Percentiles rank a stretch among this genome's conserved stretches.
These are phyloP conservation scores for Epicampocera succincta DNA, from an alignment of 2,888 invertebrate species.

Conservation along the genomic window DNA sequence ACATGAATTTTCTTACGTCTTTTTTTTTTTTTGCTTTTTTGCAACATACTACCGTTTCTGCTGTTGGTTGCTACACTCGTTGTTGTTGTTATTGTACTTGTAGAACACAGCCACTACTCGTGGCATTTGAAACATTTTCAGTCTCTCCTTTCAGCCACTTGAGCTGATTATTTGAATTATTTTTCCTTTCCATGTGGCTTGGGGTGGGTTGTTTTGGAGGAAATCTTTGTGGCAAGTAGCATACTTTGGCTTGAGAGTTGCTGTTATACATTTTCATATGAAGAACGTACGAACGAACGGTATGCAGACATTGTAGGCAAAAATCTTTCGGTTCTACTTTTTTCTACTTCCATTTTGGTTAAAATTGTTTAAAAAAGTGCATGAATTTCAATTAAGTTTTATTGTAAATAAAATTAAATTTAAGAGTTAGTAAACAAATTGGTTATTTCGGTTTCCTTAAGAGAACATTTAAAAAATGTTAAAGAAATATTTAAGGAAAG, in stretches of 20 bases:
- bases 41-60: slow-evolving; percentile 27
- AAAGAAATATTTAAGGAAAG: not conserved
- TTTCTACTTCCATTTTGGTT: slow-evolving; percentile 41
- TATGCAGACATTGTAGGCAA: slow-evolving; percentile 68
- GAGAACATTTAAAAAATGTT: slow-evolving; percentile 2
- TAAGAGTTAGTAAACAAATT: slow-evolving; percentile 32
- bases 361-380: slow-evolving; percentile 64
- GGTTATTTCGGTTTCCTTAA: slow-evolving; percentile 44
- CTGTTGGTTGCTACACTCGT: slow-evolving; percentile 41
- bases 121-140: slow-evolving; percentile 69
- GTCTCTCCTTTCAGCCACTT: slow-evolving; percentile 70
- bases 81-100: slow-evolving; percentile 15
- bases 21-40: not conserved
- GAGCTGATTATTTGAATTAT: slow-evolving; percentile 70
- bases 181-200: slow-evolving; percentile 67
- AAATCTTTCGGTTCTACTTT: slow-evolving; percentile 47
- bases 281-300: slow-evolving; percentile 19
- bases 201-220: slow-evolving; percentile 54
- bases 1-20: not conserved
- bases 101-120: slow-evolving; percentile 54
- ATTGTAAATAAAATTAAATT: slow-evolving; percentile 55
- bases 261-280: slow-evolving; percentile 47
- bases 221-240: slow-evolving; percentile 67
- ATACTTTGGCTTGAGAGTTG: slow-evolving; percentile 67
- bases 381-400: slow-evolving; percentile 66